These are phyloP conservation scores for Euplagia quadripunctaria DNA, from an alignment of 2,888 invertebrate species.

Conservation along the genomic window DNA sequence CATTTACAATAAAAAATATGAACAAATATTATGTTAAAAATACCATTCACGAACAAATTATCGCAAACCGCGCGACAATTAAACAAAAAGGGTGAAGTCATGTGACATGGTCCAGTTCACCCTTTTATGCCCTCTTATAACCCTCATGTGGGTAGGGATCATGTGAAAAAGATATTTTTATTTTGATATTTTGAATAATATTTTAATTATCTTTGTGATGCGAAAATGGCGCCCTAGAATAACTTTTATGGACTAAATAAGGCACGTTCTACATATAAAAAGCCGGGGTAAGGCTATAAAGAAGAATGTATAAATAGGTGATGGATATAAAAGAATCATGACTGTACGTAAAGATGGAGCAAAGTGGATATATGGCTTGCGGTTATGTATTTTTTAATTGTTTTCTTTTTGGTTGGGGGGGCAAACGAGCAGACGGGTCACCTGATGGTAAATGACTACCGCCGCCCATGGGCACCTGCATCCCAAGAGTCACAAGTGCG, in stretches of 20 bases:
- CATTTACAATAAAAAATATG: constrained; percentile 35
- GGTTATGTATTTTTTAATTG: too few species aligned
- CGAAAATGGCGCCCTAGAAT: not conserved
- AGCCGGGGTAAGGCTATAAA: too few species aligned
- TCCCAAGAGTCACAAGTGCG: too few species aligned
- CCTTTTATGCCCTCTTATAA: constrained; percentile 6
- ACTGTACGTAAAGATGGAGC: too few species aligned
- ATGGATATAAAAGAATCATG: too few species aligned
- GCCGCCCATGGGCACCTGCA: too few species aligned
- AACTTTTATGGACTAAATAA: not conserved
- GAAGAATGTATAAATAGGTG: too few species aligned
- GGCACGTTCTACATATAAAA: not conserved
- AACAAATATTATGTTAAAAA: constrained; percentile 45
- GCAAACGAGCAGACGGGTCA: too few species aligned
- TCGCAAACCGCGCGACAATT: constrained; percentile 49
- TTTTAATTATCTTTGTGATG: not conserved
- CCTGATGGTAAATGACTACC: too few species aligned
- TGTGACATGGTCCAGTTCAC: constrained; percentile 17
- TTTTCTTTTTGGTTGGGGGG: too few species aligned
- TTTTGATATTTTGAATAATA: not conserved
- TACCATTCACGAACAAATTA: constrained; percentile 48
- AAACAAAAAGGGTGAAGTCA: constrained; percentile 40
- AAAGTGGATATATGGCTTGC: too few species aligned
- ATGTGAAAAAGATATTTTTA: constrained; percentile 3
- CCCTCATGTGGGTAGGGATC: not conserved